Conservation (phyloP, 2,113 vertebrate species). For the Cettia cetti region DNA sequence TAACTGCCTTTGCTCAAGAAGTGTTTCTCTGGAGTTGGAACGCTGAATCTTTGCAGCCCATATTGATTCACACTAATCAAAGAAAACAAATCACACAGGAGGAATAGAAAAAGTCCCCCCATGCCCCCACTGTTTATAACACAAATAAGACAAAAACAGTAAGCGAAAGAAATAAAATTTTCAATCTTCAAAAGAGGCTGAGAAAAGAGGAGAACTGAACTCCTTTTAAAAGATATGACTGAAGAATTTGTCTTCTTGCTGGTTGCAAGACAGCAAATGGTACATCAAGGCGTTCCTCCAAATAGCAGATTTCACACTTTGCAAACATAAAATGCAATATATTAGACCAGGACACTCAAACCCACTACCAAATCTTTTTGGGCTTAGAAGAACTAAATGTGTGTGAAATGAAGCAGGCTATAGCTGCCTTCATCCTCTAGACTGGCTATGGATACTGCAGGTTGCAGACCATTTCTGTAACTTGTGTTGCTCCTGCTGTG, state of each 20-base stretch:
- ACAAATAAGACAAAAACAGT: not conserved
- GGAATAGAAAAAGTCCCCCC: not conserved
- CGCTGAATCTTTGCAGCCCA: not conserved
- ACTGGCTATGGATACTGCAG: not conserved
- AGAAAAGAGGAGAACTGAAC: slow-evolving; percentile 3
- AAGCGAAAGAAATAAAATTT: not conserved
- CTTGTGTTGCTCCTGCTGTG: not conserved
- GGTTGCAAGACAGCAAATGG: not conserved
- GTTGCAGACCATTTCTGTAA: not conserved
- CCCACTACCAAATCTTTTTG: not conserved
- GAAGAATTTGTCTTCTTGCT: not conserved
- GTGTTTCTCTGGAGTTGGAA: slow-evolving; percentile 1
- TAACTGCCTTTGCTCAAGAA: slow-evolving; percentile 38
- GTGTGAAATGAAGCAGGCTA: not conserved
- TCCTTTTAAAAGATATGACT: not conserved
- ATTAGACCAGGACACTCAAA: not conserved
- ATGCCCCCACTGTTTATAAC: not conserved
- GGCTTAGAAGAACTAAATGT: not conserved
- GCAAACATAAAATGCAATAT: not conserved
- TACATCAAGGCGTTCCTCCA: not conserved
- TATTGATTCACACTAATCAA: slow-evolving; percentile 27
- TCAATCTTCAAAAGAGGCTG: not conserved
- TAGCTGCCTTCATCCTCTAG: not conserved
- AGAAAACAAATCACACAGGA: slow-evolving; percentile 30
- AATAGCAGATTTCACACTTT: not conserved